A percentile compares a stretch with the other conserved stretches of the same genome.
These are phyloP conservation scores for Cassiopea andromeda DNA, from an alignment of 30 jellyfish, hydroid and myxozoan genomes.

Conservation along the genomic window DNA sequence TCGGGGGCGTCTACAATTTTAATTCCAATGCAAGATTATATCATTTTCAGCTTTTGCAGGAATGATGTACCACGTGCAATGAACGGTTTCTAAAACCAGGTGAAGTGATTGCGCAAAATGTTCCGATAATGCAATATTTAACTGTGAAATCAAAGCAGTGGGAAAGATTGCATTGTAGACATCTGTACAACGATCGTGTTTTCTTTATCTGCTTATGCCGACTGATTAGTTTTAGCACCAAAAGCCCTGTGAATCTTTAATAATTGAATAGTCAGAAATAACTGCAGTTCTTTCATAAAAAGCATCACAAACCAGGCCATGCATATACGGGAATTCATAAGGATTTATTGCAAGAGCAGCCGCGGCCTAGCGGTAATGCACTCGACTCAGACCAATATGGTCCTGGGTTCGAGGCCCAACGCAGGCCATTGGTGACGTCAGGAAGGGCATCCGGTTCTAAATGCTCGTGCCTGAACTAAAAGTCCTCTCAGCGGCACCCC, in stretches of 20 bases:
- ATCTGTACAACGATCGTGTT: neutral
- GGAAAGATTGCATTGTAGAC: neutral
- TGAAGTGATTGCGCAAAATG: neutral
- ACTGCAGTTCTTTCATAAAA: neutral
- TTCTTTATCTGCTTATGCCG: constrained; percentile 14
- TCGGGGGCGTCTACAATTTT: neutral
- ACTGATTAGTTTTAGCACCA: neutral
- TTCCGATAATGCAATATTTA: neutral
- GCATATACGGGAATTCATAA: neutral
- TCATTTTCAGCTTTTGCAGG: neutral
- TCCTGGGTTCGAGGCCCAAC: no score
- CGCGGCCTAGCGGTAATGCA: no score
- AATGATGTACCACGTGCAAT: neutral
- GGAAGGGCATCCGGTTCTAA: no score
- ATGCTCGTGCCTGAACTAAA: no score
- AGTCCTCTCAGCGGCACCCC: no score
- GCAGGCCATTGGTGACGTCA: no score
- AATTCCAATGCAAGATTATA: neutral
- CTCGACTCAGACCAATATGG: no score
- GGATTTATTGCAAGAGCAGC: no score
- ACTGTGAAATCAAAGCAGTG: neutral
- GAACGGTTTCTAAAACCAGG: neutral
- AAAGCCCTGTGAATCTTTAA: neutral
- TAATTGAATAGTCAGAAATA: neutral
- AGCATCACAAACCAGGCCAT: neutral